A percentile compares a stretch with the other conserved stretches of the same genome.
phyloP scores from a whole-genome alignment of 2,113 vertebrate genomes.

The Machaerirhynchus nigripectus region DNA sequence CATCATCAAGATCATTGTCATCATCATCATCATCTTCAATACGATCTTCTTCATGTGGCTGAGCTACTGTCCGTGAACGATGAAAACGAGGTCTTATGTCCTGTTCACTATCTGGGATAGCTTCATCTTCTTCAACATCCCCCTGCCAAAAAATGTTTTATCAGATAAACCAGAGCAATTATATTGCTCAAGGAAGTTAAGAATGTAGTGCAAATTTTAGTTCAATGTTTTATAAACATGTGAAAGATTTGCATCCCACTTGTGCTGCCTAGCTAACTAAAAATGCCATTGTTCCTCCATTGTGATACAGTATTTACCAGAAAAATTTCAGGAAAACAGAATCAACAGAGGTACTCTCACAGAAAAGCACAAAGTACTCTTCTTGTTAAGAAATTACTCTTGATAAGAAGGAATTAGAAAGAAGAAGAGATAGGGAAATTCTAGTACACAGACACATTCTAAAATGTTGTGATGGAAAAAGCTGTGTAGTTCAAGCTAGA shows the following conservation, averaged over 20 bases:
- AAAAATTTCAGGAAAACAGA: not conserved
- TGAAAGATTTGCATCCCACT: not conserved
- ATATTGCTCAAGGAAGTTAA: not conserved
- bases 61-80: slow-evolving; percentile 90
- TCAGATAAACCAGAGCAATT: not conserved
- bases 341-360: not conserved
- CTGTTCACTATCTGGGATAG: slow-evolving; percentile 92
- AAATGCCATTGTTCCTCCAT: not conserved
- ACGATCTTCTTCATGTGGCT: slow-evolving; percentile 88
- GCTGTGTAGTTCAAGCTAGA: not conserved
- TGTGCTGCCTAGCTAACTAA: not conserved
- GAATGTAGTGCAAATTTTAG: not conserved
- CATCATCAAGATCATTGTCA: slow-evolving; percentile 85
- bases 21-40: slow-evolving; percentile 87
- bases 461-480: not conserved
- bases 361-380: not conserved
- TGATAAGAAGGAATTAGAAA: not conserved
- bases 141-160: slow-evolving; percentile 71
- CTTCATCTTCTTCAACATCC: slow-evolving; percentile 92
- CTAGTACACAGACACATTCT: not conserved
- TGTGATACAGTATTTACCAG: not conserved
- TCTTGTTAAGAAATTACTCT: not conserved
- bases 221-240: not conserved
- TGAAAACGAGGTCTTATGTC: slow-evolving; percentile 94
- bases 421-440: not conserved